Percentiles rank a stretch among this genome's conserved stretches.
Evolutionary conservation across 2,797 vertebrate genomes (phyloP).

Genomic region (Macrochelys suwanniensis): DNA sequence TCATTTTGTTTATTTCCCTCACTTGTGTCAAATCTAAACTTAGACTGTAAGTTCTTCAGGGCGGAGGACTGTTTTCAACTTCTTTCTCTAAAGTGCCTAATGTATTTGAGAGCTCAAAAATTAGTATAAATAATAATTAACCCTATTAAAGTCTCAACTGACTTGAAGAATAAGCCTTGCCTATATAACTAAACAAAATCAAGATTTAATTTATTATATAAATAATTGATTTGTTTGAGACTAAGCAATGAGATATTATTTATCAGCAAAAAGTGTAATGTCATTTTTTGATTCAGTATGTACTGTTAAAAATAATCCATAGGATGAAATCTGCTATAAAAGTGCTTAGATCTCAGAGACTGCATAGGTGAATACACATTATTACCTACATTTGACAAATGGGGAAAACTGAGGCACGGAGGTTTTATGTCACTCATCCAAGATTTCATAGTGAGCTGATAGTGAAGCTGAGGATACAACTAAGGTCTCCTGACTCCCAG

Average conservation of each 20-base stretch:
- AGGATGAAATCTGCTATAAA: not conserved
- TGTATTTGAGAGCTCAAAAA: not conserved
- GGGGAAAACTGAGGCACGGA: not conserved
- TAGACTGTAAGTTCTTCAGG: not conserved
- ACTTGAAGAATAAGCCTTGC: not conserved
- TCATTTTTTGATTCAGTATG: not conserved
- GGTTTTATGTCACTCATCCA: not conserved
- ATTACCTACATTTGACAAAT: fast-evolving
- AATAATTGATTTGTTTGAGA: not conserved
- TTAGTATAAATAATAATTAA: not conserved
- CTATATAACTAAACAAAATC: not conserved
- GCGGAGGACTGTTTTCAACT: not conserved
- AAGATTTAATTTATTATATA: fast-evolving
- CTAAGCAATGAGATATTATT: not conserved
- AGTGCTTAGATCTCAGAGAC: not conserved
- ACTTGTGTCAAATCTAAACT: not conserved
- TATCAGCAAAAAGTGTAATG: not conserved
- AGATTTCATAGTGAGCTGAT: not conserved
- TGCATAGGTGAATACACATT: not conserved
- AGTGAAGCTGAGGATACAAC: not conserved
- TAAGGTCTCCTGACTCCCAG: not conserved
- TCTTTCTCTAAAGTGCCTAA: not conserved
- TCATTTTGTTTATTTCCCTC: not conserved
- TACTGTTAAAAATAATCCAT: not conserved
- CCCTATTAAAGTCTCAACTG: fast-evolving